phyloP scores from a whole-genome alignment of 2,797 vertebrate genomes.

The Prionace glauca region DNA sequence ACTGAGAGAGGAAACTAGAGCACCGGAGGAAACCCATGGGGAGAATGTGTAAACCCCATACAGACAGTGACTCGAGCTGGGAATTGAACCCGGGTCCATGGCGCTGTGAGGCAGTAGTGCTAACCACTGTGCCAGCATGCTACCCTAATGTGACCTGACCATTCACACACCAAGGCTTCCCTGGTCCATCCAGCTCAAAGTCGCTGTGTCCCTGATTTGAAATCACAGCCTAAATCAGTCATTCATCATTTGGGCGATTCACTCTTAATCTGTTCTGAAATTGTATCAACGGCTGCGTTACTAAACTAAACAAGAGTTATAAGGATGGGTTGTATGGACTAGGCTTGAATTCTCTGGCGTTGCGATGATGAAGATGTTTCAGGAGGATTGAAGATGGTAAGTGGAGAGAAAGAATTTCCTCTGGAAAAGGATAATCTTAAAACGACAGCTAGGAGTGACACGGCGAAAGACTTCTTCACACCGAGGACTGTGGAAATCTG shows the following conservation, averaged over 20 bases:
- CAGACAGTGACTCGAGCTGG: too few relatives aligned
- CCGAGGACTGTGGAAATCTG: not conserved
- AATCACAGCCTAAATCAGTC: not conserved
- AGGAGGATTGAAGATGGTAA: not conserved
- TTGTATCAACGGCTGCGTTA: not conserved
- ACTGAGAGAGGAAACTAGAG: too few relatives aligned
- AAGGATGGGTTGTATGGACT: not conserved
- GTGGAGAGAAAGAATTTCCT: not conserved
- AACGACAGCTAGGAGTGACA: too few relatives aligned
- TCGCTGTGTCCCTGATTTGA: not conserved
- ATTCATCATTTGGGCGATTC: not conserved
- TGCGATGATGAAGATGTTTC: not conserved
- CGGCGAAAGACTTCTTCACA: not conserved
- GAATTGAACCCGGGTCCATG: too few relatives aligned
- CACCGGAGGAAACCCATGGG: too few relatives aligned
- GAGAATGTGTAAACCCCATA: too few relatives aligned
- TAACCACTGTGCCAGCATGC: too few relatives aligned
- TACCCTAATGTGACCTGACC: not conserved
- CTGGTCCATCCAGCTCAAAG: not conserved
- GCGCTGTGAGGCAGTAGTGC: too few relatives aligned
- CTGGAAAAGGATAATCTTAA: not conserved
- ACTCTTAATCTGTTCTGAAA: not conserved
- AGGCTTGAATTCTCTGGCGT: not conserved
- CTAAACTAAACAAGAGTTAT: too few relatives aligned
- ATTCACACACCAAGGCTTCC: not conserved